Evolutionary conservation across 1,140 invertebrate species (phyloP).

Genomic region (Pseudomyrmex gracilis): DNA sequence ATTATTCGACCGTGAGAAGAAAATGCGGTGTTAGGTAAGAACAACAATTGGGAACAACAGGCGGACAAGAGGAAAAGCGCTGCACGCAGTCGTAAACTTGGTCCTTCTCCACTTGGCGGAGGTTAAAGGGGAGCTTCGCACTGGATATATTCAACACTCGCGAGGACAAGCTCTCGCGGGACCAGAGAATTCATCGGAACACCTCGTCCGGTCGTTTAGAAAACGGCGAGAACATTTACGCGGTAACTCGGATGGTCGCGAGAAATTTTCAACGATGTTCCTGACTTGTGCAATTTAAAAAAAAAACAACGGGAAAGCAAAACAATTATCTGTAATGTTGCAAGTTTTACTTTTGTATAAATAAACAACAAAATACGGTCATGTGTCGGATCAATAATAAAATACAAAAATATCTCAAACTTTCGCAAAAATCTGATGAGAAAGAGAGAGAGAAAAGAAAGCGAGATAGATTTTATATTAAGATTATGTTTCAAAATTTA

Average conservation of each 20-base stretch:
- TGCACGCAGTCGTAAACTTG: slow-evolving; percentile 26
- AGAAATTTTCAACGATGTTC: slow-evolving; percentile 20
- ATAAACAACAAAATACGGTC: background rate
- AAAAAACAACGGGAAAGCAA: background rate
- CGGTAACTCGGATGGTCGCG: background rate
- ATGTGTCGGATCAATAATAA: background rate
- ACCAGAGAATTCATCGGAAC: slow-evolving; percentile 22
- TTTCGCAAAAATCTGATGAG: background rate
- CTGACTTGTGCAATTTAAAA: background rate
- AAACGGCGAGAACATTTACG: background rate
- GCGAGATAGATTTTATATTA: too few species aligned
- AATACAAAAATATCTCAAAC: background rate
- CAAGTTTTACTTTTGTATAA: background rate
- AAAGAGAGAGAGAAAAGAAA: background rate
- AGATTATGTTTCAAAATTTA: too few species aligned
- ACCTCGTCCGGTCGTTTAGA: background rate
- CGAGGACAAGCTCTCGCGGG: slow-evolving; percentile 20
- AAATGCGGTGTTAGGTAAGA: slow-evolving; percentile 5
- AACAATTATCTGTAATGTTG: background rate
- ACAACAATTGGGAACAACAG: slow-evolving; percentile 43
- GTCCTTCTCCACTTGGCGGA: background rate
- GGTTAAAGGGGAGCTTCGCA: background rate
- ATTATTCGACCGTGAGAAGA: slow-evolving; percentile 5
- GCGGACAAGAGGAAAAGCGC: background rate
- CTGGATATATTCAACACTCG: slow-evolving; percentile 13